Percentiles rank a stretch among this genome's conserved stretches.
Conservation (phyloP, 2,113 vertebrate genomes). For the Brienomyrus brachyistius region DNA sequence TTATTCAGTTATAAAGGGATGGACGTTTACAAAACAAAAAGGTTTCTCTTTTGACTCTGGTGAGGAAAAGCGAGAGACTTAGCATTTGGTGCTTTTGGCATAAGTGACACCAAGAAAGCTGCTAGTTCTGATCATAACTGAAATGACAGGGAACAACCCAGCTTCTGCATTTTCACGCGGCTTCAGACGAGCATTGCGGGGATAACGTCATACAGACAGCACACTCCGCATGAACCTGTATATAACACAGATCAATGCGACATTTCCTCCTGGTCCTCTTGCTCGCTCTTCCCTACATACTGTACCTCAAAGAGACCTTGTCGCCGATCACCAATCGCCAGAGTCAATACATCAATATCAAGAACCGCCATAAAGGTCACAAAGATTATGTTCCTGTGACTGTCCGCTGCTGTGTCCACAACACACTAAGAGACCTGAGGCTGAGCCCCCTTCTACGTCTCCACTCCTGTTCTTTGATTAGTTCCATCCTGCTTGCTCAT, state of each 20-base stretch:
- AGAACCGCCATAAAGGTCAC: neutral
- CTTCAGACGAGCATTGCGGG: neutral
- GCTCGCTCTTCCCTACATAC: neutral
- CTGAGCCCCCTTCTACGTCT: neutral
- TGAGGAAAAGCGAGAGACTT: neutral
- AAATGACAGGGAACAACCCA: neutral
- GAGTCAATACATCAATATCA: neutral
- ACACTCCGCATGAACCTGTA: neutral
- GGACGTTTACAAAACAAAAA: conserved; percentile 33
- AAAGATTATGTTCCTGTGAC: neutral
- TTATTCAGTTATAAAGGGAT: conserved; percentile 31
- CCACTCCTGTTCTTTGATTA: neutral
- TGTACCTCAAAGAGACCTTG: neutral
- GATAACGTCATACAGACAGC: neutral
- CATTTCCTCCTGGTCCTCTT: neutral
- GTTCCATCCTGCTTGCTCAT: neutral
- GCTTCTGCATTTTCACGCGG: neutral
- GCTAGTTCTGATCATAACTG: neutral
- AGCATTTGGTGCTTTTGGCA: conserved; percentile 24
- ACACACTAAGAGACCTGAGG: neutral
- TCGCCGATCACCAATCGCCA: neutral
- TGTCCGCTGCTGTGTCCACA: neutral
- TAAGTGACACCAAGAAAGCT: neutral
- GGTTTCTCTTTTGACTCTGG: conserved; percentile 31
- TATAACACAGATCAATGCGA: neutral